These are phyloP conservation scores for Lichenostomus cassidix DNA, from an alignment of 2,113 vertebrate species.

Conservation along the genomic window DNA sequence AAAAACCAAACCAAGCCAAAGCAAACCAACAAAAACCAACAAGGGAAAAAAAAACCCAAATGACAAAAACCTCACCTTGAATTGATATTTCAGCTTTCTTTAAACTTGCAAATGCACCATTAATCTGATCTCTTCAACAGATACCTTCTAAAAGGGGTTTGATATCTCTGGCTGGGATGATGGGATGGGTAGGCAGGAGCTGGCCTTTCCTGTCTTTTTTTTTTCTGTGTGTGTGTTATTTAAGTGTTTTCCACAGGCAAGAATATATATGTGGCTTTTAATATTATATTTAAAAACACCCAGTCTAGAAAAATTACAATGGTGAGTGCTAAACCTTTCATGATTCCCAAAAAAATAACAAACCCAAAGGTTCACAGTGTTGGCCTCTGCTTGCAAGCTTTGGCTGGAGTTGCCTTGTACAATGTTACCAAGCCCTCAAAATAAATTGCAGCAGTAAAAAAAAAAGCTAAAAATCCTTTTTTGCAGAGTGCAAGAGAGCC, in stretches of 20 bases:
- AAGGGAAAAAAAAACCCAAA: background rate
- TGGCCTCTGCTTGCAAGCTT: background rate
- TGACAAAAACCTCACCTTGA: fast-evolving
- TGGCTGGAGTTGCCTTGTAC: background rate
- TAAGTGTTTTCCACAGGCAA: background rate
- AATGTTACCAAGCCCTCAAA: background rate
- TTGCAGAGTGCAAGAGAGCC: background rate
- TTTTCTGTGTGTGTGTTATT: background rate
- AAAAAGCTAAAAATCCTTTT: background rate
- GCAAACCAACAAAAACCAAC: background rate
- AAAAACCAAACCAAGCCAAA: background rate
- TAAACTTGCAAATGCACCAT: background rate
- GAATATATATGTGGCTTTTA: background rate
- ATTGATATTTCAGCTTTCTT: background rate
- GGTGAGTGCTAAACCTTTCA: background rate
- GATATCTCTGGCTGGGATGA: background rate
- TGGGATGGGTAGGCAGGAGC: background rate
- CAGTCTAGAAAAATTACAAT: background rate
- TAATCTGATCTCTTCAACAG: background rate
- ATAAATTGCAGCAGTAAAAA: background rate
- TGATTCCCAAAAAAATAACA: background rate
- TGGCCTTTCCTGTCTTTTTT: background rate
- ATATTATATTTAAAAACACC: background rate
- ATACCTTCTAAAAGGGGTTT: background rate
- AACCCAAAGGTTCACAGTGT: background rate